Base-by-base conservation (phyloP, 2,797 vertebrate genomes). In the Mormyrus hasselquistii region DNA sequence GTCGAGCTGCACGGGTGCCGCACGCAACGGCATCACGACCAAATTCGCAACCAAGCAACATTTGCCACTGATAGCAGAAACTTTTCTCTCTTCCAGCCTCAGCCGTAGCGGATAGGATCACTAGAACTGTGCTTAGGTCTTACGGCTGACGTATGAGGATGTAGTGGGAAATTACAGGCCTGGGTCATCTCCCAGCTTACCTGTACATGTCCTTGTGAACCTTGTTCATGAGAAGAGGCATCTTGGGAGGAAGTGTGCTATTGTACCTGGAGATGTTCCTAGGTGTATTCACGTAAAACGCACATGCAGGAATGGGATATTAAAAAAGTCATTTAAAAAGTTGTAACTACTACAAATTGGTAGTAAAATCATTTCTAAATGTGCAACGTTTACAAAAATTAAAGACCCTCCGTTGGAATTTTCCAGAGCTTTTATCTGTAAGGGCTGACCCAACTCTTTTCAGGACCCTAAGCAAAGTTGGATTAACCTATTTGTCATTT, bases 201-300 rank as follows among this genome's bases (percentile, higher is more conserved):
- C 97, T 97, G 95, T 94, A 96, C 25, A 94, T 91, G 89, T 94
- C 93, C 94, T 96, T 97, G 93, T 93, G 94, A 94, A 94, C 94
- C 93, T 95, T 92, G 92, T 94, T 97, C 93, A 96, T 96, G 95
- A 98, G 95, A 91, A 97, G 96, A 92, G 96, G 96, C 97, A 97
- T 97, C 96, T 95, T 97, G 94, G 96, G 96, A 79, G 96, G 96
- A 91, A 97, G 95, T 91, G 94, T 96, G 94, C 96, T 96, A 96
- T 91, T 96, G 92, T 95, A 94, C 92, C 95, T 97, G 96, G 95
- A 88, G 94, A 95, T 94, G 92, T 93, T 95, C 95, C 96, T 97
- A 94, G 92, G 92, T 89, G 8, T 91, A 83, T 92, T 89, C 91
- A 92, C 90, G 94, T 34, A 1, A 87, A 89, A 94, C 91, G 53